phyloP scores from a whole-genome alignment of 1,140 invertebrate species.

The Solenopsis invicta region DNA sequence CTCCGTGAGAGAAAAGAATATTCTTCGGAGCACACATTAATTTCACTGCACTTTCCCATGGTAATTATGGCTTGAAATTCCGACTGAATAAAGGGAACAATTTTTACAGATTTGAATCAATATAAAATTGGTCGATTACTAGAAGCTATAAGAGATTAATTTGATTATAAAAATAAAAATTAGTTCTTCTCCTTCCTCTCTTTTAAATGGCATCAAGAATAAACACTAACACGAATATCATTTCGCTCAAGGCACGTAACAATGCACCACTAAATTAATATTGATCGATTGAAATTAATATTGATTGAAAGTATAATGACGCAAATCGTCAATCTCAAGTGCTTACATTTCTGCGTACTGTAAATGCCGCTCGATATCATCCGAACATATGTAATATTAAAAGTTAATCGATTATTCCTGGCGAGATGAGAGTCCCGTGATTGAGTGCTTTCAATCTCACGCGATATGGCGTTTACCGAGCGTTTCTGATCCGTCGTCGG shows the following conservation, averaged over 20 bases:
- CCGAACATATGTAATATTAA: conserved; percentile 53
- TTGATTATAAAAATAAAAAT: neutral
- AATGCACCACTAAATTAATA: conserved; percentile 33
- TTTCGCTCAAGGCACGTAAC: neutral
- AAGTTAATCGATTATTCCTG: conserved; percentile 62
- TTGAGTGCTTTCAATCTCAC: conserved; percentile 55
- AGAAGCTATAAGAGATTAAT: neutral
- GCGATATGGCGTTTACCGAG: conserved; percentile 48
- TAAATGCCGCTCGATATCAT: conserved; percentile 48
- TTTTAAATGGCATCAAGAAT: neutral
- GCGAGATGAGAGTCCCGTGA: conserved; percentile 42
- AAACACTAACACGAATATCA: neutral
- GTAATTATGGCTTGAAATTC: neutral
- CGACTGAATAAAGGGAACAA: no score
- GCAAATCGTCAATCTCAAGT: conserved; percentile 41
- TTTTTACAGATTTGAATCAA: neutral
- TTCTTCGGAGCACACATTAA: neutral
- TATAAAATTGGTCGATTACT: neutral
- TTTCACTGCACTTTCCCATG: neutral
- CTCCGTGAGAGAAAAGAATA: neutral
- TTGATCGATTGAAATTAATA: conserved; percentile 31
- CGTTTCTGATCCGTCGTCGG: conserved; percentile 52
- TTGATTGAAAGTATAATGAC: conserved; percentile 53
- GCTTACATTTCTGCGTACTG: conserved; percentile 35
- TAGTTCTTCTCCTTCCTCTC: neutral